These are phyloP conservation scores for Anguilla japonica DNA, from an alignment of 2,113 vertebrate genomes.

Conservation along the genomic window DNA sequence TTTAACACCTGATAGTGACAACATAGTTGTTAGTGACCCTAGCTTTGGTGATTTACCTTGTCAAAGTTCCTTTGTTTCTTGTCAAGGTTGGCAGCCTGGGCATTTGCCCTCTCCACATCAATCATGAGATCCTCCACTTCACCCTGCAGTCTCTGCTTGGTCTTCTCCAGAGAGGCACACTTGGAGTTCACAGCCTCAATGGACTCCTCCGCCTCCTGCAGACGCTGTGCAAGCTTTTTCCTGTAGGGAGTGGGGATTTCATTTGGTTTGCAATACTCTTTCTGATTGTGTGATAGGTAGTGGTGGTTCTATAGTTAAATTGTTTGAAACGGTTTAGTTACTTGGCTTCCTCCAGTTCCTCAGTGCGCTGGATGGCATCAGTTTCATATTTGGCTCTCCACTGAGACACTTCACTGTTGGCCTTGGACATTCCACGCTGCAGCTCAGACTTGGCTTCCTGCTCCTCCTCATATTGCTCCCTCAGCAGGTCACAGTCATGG, in stretches of 20 bases:
- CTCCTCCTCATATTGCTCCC: constrained; percentile 72
- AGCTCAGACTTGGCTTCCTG: constrained; percentile 68
- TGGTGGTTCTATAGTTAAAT: background rate
- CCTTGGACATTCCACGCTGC: constrained; percentile 59
- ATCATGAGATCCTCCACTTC: constrained; percentile 64
- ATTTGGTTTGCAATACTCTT: constrained; percentile 66
- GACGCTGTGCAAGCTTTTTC: constrained; percentile 74
- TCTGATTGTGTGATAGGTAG: background rate
- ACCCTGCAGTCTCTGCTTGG: constrained; percentile 72
- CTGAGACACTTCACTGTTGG: constrained; percentile 63
- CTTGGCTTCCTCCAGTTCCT: constrained; percentile 85
- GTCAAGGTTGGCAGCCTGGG: constrained; percentile 63
- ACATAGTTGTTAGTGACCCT: background rate
- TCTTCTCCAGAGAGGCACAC: constrained; percentile 75
- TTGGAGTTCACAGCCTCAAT: constrained; percentile 75
- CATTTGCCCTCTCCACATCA: constrained; percentile 67
- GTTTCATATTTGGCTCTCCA: constrained; percentile 89
- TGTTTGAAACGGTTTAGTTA: constrained; percentile 15
- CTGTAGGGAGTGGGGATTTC: constrained; percentile 37
- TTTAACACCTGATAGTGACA: background rate
- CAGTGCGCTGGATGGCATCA: constrained; percentile 79
- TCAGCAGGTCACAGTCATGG: constrained; percentile 73
- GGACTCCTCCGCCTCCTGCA: constrained; percentile 73
- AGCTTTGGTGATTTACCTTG: constrained; percentile 60
- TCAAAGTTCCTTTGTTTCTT: constrained; percentile 78